These are phyloP conservation scores for Stegostoma tigrinum DNA, from an alignment of 2,113 vertebrate genomes.

Conservation along the genomic window DNA sequence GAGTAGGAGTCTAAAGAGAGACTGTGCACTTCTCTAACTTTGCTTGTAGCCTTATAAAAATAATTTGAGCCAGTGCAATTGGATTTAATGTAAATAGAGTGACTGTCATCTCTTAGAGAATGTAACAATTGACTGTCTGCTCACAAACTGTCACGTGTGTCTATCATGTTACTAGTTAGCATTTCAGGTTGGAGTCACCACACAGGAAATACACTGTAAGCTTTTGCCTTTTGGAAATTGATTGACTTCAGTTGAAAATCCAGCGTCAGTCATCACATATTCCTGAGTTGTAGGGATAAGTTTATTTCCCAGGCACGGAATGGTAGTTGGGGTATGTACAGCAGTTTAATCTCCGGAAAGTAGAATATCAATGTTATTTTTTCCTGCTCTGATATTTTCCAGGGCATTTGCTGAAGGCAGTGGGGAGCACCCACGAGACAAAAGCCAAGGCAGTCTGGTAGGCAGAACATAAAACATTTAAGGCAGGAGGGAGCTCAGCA, in stretches of 20 bases:
- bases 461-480: too few relatives aligned
- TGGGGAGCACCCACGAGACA: neutral
- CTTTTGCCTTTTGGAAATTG: neutral
- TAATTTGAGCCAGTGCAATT: neutral
- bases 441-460: too few relatives aligned
- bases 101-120: neutral
- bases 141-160: neutral
- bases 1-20: too few relatives aligned
- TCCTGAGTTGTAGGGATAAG: neutral
- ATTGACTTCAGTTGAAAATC: neutral
- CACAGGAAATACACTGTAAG: neutral
- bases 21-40: too few relatives aligned
- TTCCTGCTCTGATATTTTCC: neutral
- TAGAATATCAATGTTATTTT: neutral
- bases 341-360: neutral
- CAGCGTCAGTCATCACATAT: neutral
- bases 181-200: neutral
- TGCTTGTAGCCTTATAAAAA: too few relatives aligned
- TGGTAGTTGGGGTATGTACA: too few relatives aligned
- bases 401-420: neutral
- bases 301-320: neutral
- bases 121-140: neutral
- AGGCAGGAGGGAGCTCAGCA: too few relatives aligned
- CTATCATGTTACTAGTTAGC: neutral
- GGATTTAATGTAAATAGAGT: neutral